Conservation (phyloP, 2,888 invertebrate species). For the Thymelicus sylvestris region DNA sequence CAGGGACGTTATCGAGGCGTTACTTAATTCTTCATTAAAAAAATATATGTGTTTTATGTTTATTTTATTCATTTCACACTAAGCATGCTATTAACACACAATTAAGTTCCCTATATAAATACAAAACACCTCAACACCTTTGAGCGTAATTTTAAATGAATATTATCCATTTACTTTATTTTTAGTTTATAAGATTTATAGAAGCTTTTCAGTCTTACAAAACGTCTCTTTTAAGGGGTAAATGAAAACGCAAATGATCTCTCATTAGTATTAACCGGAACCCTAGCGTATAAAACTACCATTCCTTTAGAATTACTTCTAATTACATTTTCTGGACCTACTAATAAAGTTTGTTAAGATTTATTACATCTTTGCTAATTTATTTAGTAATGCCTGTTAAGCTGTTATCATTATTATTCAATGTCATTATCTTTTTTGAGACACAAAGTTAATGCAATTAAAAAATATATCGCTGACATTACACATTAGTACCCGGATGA, state of each 20-base stretch:
- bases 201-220: constrained; percentile 30
- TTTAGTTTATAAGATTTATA: constrained; percentile 29
- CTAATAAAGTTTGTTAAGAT: constrained; percentile 32
- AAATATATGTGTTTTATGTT: background rate
- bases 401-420: background rate
- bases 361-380: constrained; percentile 22
- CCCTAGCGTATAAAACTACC: constrained; percentile 32
- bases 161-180: constrained; percentile 33
- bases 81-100: background rate
- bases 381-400: constrained; percentile 7
- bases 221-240: constrained; percentile 30
- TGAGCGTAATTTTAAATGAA: constrained; percentile 29
- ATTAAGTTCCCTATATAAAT: constrained; percentile 50
- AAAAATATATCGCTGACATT: no score
- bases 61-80: background rate
- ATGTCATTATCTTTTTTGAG: background rate
- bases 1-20: no score
- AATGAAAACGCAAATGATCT: constrained; percentile 37
- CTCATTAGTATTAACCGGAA: constrained; percentile 36
- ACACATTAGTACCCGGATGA: no score
- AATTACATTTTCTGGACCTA: constrained; percentile 35
- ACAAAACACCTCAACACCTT: background rate
- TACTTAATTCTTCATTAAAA: no score
- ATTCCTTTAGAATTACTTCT: constrained; percentile 31
- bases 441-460: no score